Base-by-base conservation (phyloP, 2,888 invertebrate species). In the Aphidoletes aphidimyza region DNA sequence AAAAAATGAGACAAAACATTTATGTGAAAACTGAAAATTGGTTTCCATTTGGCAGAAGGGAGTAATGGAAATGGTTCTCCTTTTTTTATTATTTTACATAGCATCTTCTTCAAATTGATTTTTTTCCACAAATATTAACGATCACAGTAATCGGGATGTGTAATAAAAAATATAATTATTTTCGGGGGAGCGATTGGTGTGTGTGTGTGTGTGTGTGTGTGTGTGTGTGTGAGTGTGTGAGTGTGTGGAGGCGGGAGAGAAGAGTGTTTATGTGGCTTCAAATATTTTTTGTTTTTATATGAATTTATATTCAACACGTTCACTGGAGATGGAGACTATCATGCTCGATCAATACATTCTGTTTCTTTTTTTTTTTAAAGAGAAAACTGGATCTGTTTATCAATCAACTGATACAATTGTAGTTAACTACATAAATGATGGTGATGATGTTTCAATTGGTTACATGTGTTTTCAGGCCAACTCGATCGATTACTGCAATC, bases 81-180 rank as follows among this genome's bases (percentile, higher is more conserved):
- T 9, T 47, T 47, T 47, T 39, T 8, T 39, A 39, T 47, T 47
- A 47, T 47, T 11, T 47, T 47, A 47, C 47, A 47, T 47, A 47
- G 17, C 9, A 17, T 47, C 17, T 8, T 39, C 11, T 39, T 39
- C 39, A 39, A 5, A 8, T 39, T 39, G 5, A 8, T 39, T 39
- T 39, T 47, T 22, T 22, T 54, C 54, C 54, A 54, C 22, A 54
- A 54, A 54, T 9, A 54, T 22, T 54, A 22, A 54, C 54, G 22
- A 54, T 54, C 54, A 54, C 54, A 54, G 54, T 54, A 54, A 54
- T 54, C 54, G 54, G 3, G 54, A 6, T 54, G 54, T 22, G 54
- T 54, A 54, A 22, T 54, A 54, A 54, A 54, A 47, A 54, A 54
- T 54, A 54, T n/a, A 54, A 47, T 47, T 54, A 54, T 22, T 54